Conservation (phyloP, 2,113 vertebrate genomes). For the Lycocorax pyrrhopterus region DNA sequence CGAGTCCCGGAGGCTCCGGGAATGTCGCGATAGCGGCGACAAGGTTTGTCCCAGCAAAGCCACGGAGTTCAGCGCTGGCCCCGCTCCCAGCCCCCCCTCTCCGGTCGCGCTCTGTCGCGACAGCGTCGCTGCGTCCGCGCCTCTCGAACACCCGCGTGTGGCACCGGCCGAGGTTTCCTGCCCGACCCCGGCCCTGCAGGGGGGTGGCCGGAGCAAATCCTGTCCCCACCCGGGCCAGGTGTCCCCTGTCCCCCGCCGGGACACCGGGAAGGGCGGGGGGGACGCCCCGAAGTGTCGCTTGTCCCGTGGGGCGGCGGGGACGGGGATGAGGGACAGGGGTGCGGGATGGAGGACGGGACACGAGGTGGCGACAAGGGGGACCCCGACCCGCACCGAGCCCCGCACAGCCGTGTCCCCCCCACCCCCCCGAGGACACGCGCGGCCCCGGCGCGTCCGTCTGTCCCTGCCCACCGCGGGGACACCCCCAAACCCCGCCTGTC, state of each 20-base stretch:
- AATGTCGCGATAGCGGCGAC: accelerated
- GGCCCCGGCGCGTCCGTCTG: background rate
- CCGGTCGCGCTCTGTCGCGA: accelerated
- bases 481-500: accelerated
- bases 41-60: background rate
- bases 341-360: background rate
- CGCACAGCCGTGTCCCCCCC: accelerated
- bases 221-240: background rate
- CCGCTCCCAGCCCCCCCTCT: background rate
- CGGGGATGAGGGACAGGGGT: no score
- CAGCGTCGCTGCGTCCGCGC: background rate
- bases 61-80: accelerated
- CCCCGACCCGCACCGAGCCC: background rate
- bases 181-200: no score
- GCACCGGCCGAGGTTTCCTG: background rate
- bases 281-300: accelerated
- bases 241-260: background rate
- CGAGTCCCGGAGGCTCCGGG: background rate
- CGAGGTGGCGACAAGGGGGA: background rate
- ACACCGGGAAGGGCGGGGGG: accelerated
- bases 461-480: accelerated
- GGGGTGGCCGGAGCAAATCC: background rate
- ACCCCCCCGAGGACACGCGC: background rate
- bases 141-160: accelerated
- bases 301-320: background rate